Percentiles rank a stretch among this genome's conserved stretches.
Evolutionary conservation across 1,140 invertebrate genomes (phyloP).

Genomic region (Wiebesia pumilae): DNA sequence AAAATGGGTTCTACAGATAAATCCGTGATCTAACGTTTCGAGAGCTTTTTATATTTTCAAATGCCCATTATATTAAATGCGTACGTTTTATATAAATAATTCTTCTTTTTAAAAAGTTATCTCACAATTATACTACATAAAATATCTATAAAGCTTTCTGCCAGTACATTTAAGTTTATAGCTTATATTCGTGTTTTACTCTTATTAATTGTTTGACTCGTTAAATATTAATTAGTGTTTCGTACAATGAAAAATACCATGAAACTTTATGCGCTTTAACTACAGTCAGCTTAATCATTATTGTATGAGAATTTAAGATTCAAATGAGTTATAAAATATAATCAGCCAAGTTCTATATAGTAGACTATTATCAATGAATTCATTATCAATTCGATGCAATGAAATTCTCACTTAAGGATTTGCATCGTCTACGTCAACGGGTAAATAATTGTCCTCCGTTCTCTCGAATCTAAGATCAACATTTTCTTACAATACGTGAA

Average conservation of each 20-base stretch:
- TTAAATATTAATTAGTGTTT: slow-evolving; percentile 8
- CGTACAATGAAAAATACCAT: slow-evolving; percentile 3
- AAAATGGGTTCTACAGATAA: too few species aligned
- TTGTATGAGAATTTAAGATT: neutral
- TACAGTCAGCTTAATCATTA: neutral
- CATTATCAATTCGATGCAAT: neutral
- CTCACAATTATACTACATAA: neutral
- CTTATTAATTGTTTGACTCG: slow-evolving; percentile 3
- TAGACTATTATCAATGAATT: neutral
- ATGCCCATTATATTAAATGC: too few species aligned
- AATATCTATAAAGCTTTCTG: neutral
- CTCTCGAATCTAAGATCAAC: too few species aligned
- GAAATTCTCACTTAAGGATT: neutral
- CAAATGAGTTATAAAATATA: slow-evolving; percentile 10
- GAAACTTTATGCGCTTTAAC: neutral
- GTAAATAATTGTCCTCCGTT: neutral
- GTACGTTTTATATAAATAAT: too few species aligned
- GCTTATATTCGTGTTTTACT: neutral
- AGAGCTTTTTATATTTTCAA: too few species aligned
- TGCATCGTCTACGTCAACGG: neutral
- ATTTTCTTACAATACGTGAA: too few species aligned
- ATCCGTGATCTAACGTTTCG: too few species aligned
- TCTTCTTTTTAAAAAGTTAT: neutral
- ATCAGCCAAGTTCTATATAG: neutral
- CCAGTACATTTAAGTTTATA: neutral